Base-by-base conservation (phyloP, 2,888 invertebrate species). In the Tholera decimalis region DNA sequence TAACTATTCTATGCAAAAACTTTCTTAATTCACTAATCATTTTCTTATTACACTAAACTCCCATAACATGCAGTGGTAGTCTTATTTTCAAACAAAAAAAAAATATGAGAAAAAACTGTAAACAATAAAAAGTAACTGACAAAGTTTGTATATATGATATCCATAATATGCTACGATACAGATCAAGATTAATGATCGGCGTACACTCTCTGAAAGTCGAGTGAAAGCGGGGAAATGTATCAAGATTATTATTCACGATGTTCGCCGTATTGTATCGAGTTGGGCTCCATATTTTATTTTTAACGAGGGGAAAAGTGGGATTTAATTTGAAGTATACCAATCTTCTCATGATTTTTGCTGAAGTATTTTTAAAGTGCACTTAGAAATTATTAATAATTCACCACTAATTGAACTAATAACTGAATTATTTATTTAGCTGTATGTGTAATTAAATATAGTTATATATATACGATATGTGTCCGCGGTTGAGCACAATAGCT, bases 141-240 rank as follows among this genome's bases (percentile, higher is more conserved):
- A 30, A 76, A 74, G 41, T 68, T 73, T 67, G 57, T 73, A 51
- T 73, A 51, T 59, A 73, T 73, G 39, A 56, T 53, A 77, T 59
- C 54, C 78, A 80, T 62, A 74, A 65, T 77, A 72, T 59, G 44
- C 53, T 54, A n/a, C 68, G 64, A 64, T 59, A 77, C 64, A 69
- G 83, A 85, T 82, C 81, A 82, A 86, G 86, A 86, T 86, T 84
- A 86, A 86, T 86, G 86, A 79, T 73, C 72, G 59, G 66, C 76
- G 81, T 81, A 79, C 71, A 82, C 77, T 80, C 46, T 62, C 59
- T 15, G 60, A 68, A 58, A 63, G 68, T 74, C 67, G 68, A 84
- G 67, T 62, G 59, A 70, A 70, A 54, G 69, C 62, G 54, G 37
- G 54, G 33, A 37, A 70, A 76, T 56, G 73, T 76, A 71, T 56